These are phyloP conservation scores for Drosophila ananassae DNA, from an alignment of 1,140 invertebrate genomes.

Conservation along the genomic window DNA sequence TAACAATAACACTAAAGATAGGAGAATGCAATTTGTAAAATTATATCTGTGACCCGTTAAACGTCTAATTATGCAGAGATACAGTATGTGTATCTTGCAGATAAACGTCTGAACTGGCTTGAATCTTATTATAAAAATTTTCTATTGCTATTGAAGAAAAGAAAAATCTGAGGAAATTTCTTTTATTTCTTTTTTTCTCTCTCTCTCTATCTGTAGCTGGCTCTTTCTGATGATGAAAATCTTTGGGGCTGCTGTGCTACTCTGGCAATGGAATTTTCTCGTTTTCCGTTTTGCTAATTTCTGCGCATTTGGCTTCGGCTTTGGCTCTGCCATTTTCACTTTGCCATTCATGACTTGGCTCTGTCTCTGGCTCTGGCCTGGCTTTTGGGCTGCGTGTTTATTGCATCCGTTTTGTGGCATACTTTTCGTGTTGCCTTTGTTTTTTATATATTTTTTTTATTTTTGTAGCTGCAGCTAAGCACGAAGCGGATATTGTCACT, in stretches of 20 bases:
- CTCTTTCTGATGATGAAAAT: slow-evolving; percentile 38
- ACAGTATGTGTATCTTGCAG: slow-evolving; percentile 15
- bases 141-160: slow-evolving; percentile 4
- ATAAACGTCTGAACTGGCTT: slow-evolving; percentile 19
- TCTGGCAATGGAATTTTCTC: slow-evolving; percentile 44
- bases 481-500: slow-evolving; percentile 69
- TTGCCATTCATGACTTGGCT: slow-evolving; percentile 60
- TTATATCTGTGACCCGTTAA: slow-evolving; percentile 42
- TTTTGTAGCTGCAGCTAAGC: slow-evolving; percentile 47
- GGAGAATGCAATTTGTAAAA: slow-evolving; percentile 57
- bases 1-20: slow-evolving; percentile 33
- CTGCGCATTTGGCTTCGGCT: slow-evolving; percentile 42
- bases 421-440: slow-evolving; percentile 55
- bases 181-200: slow-evolving; percentile 14
- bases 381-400: slow-evolving; percentile 60
- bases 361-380: slow-evolving; percentile 35
- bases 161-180: slow-evolving; percentile 17
- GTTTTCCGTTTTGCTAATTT: slow-evolving; percentile 55
- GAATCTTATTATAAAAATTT: slow-evolving; percentile 11
- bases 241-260: slow-evolving; percentile 17
- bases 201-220: background rate
- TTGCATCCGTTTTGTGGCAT: slow-evolving; percentile 67
- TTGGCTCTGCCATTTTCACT: slow-evolving; percentile 55
- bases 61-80: slow-evolving; percentile 41
- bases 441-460: slow-evolving; percentile 21